Evolutionary conservation across 2,797 vertebrate species (phyloP), one percentile per base, ranked within the genome.

Genomic region (Chromis chromis): DNA sequence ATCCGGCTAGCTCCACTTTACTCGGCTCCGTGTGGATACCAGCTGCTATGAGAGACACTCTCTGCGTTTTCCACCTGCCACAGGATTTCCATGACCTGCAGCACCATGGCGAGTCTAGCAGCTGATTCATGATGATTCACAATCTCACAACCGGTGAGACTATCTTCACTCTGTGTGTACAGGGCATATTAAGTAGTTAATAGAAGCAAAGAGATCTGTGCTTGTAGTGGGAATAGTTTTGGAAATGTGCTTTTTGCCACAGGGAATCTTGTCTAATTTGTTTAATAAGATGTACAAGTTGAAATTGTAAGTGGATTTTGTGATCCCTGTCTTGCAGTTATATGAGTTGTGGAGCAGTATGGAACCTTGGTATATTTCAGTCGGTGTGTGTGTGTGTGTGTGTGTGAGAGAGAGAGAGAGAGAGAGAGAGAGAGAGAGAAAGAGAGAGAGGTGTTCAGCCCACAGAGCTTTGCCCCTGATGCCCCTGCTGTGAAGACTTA

Each of bases 71-170:
- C 73, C 70, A 82, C 86, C 74, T 82, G 67, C 67, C 53, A 54
- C 59, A 88, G 78, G 82, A 89, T 81, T 81, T 82, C 76, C 58
- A 50, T 33, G 65, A 86, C 66, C 65, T 52, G 67, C 69, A 40
- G 79, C 78, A 62, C 27, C 58, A 54, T 67, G 52, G 74, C 75
- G 25, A 81, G 52, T 56, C 64, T 27, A 61, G 70, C 75, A 84
- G 85, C 86, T 87, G 78, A 84, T 77, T 86, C 69, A 67, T 13
- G 55, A 86, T 89, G 84, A 88, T 65, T 84, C 33, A 58, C 70
- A 69, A 61, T 82, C 54, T 74, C 81, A 65, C 76, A 63, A 73
- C 88, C 93, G 92, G 93, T 92, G 86, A 94, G 91, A 64, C 60
- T 24, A 61, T 65, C 52, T 66, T 40, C 65, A 44, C 57, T 57